A percentile compares a stretch with the other conserved stretches of the same genome.
Evolutionary conservation across 2,888 invertebrate species (phyloP).

Genomic region (Microchrysa polita): DNA sequence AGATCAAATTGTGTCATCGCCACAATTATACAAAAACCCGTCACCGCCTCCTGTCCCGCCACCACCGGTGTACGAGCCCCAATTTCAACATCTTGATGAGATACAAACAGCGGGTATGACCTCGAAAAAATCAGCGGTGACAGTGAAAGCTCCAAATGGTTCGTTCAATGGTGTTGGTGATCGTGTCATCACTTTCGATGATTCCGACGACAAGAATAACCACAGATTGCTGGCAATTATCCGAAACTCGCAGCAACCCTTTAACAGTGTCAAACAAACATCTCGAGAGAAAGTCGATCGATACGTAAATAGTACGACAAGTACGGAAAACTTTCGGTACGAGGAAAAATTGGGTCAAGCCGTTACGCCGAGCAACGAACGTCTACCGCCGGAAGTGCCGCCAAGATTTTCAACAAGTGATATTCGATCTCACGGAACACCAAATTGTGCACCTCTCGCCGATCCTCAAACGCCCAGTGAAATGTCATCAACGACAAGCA

Average conservation of each 20-base stretch:
- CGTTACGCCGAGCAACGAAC: conserved; percentile 13
- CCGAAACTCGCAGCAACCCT: conserved; percentile 66
- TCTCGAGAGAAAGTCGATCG: conserved; percentile 51
- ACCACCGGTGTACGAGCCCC: conserved; percentile 53
- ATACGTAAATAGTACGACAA: conserved; percentile 42
- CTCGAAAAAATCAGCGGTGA: not conserved
- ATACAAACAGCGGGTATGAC: not conserved
- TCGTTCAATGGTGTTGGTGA: not conserved
- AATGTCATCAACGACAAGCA: conserved; percentile 17
- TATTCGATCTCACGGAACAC: conserved; percentile 31
- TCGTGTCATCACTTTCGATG: conserved; percentile 36
- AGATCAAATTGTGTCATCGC: conserved; percentile 36
- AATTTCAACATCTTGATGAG: not conserved
- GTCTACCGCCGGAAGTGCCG: conserved; percentile 16
- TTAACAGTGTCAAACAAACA: conserved; percentile 46
- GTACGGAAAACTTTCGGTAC: conserved; percentile 36
- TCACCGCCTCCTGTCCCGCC: conserved; percentile 57
- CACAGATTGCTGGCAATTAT: conserved; percentile 72
- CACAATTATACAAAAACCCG: conserved; percentile 22
- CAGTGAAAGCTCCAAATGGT: not conserved
- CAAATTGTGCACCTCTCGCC: conserved; percentile 37
- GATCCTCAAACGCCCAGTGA: conserved; percentile 2
- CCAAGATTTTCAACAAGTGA: conserved; percentile 27
- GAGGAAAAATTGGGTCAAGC: conserved; percentile 42
- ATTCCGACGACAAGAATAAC: conserved; percentile 64